Base-by-base conservation (phyloP, 92 coral and sea anemone species). In the Siderastrea siderea region DNA sequence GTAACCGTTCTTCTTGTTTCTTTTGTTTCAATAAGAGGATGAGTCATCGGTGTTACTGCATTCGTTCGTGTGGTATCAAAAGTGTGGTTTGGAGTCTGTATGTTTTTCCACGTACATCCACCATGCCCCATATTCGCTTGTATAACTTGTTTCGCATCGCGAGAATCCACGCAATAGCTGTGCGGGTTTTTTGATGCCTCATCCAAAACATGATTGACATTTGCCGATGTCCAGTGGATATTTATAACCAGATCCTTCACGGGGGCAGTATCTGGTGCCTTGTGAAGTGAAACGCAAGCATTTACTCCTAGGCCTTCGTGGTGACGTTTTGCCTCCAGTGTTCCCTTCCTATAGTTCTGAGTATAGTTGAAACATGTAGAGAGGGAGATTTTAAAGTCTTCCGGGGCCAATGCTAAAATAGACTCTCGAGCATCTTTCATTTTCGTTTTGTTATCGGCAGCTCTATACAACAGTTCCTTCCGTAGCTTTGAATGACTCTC, bases 281-380 rank as follows among this genome's bases (percentile, higher is more conserved):
- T 88, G 49, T 88, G 79, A 47, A 88, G 87, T 52, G 88, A 88
- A 60, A 73, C 47, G 84, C 91, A 88, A n/a, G 93, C 92, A 78
- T 83, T 89, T 6, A 77, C 86, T 55, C 81, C 93, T 59, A 64
- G 51, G 8, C 90, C 93, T 48, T 86, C 77, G 76, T 78, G 90
- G 50, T 85, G 93, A 52, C 87, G 78, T 62, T 44, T 66, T 44
- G 90, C 93, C 76, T 90, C 86, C 19, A 58, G 78, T 14, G 87
- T 90, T 15, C 86, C 86, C 43, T 90, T 86, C 15, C 72, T 16
- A 66, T 50, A 86, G 71, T 90, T 90, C 54, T 90, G 90, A 7
- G 93, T 90, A 80, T 86, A 90, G 54, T 90, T 90, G 64, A 86
- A 90, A 61, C 93, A 90, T 1, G 87, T 73, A 2, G 90, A 86